phyloP scores from a whole-genome alignment of 2,113 vertebrate genomes.

The Oncorhynchus mykiss region DNA sequence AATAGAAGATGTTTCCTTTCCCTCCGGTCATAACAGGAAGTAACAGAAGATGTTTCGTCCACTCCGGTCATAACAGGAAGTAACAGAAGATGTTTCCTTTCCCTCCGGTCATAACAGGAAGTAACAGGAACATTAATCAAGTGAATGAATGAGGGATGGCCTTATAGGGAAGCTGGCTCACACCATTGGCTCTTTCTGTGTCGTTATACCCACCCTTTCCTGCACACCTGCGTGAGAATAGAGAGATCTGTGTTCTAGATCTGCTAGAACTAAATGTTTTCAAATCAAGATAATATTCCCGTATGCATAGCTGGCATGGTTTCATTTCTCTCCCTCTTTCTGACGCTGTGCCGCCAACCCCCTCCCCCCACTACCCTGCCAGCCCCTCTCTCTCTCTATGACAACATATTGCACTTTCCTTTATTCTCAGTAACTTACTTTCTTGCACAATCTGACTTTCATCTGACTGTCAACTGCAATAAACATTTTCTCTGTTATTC shows the following conservation, averaged over 20 bases:
- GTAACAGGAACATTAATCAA: conserved; percentile 30
- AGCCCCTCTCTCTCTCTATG: background rate
- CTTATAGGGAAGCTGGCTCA: conserved; percentile 11
- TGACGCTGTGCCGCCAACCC: too few relatives aligned
- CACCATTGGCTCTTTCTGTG: conserved; percentile 36
- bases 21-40: too few relatives aligned
- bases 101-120: conserved; percentile 17
- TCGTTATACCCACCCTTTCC: conserved; percentile 44
- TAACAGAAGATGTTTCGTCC: too few relatives aligned
- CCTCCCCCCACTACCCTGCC: too few relatives aligned
- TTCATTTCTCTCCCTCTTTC: conserved; percentile 34
- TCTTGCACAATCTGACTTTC: background rate
- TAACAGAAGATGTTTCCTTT: conserved; percentile 6
- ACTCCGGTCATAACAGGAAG: too few relatives aligned
- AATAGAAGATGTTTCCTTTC: too few relatives aligned
- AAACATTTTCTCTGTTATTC: too few relatives aligned
- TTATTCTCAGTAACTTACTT: background rate
- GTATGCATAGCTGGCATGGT: conserved; percentile 68
- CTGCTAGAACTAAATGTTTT: conserved; percentile 74
- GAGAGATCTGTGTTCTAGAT: conserved; percentile 64
- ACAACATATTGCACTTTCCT: background rate
- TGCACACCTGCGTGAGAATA: conserved; percentile 69
- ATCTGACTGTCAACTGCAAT: too few relatives aligned
- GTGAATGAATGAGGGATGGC: conserved; percentile 24
- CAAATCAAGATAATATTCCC: conserved; percentile 72